phyloP scores from a whole-genome alignment of 1,140 invertebrate species.

The Pararge aegeria region DNA sequence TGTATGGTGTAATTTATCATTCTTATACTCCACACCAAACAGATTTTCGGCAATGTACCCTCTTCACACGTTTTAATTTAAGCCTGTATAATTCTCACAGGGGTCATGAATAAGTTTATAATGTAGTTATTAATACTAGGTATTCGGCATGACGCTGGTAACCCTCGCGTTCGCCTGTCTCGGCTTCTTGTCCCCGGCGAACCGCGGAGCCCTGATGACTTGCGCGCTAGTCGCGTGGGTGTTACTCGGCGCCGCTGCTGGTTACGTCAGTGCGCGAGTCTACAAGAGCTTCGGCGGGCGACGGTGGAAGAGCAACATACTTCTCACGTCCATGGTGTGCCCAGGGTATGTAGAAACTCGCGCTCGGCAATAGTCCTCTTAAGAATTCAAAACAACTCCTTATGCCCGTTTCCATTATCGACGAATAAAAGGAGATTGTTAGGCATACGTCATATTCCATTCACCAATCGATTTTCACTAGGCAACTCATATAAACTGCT shows the following conservation, averaged over 20 bases:
- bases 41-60: too few relatives aligned
- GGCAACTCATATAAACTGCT: too few relatives aligned
- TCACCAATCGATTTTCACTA: too few relatives aligned
- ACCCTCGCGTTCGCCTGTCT: constrained; percentile 97
- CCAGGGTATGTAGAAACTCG: constrained; percentile 87
- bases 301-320: constrained; percentile 98
- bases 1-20: too few relatives aligned
- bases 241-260: constrained; percentile 95
- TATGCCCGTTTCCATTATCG: too few relatives aligned
- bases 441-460: too few relatives aligned
- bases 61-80: too few relatives aligned
- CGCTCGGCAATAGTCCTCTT: not conserved
- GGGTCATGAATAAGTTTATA: too few relatives aligned
- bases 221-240: constrained; percentile 98
- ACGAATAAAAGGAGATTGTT: too few relatives aligned
- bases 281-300: constrained; percentile 99
- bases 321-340: constrained; percentile 96
- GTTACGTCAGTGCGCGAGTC: constrained; percentile 96
- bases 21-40: too few relatives aligned
- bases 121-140: constrained; percentile 32
- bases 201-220: constrained; percentile 98
- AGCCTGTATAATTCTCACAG: too few relatives aligned
- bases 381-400: too few relatives aligned
- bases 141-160: constrained; percentile 86
- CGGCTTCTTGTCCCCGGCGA: constrained; percentile 98